Conservation (phyloP, 37 sponge, comb jelly and placozoan genomes). For the Eunapius fragilis region DNA sequence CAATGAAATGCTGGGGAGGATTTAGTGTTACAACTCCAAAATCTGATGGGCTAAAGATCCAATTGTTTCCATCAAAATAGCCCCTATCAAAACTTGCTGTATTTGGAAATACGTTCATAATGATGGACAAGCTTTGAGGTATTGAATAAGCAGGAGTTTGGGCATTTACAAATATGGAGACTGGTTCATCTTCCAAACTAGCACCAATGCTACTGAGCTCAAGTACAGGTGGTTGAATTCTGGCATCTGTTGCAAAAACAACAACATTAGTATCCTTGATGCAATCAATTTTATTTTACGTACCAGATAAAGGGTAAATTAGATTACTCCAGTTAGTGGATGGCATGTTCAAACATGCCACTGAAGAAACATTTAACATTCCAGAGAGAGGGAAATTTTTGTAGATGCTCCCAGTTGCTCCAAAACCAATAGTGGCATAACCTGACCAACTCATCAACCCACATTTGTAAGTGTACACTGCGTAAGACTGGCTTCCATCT, state of each 20-base stretch:
- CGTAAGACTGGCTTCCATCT: conserved; percentile 34
- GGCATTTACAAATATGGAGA: not conserved
- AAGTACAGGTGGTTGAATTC: not conserved
- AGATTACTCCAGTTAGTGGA: not conserved
- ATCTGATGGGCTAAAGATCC: not conserved
- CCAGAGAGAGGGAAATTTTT: conserved; percentile 30
- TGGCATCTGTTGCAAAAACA: not conserved
- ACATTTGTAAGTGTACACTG: conserved; percentile 52
- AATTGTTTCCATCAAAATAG: not conserved
- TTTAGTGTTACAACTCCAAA: not conserved
- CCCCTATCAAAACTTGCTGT: not conserved
- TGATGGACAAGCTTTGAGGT: not conserved
- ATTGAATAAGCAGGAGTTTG: not conserved
- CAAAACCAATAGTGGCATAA: conserved; percentile 49
- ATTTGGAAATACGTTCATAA: not conserved
- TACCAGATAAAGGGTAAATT: not conserved
- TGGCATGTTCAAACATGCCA: conserved; percentile 23
- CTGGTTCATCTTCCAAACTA: not conserved
- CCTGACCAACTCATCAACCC: conserved; percentile 33
- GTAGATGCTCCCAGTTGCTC: conserved; percentile 23
- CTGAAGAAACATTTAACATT: not conserved
- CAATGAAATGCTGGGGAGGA: not conserved
- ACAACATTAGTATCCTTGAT: not conserved
- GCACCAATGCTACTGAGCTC: not conserved
- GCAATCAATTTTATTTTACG: not conserved